These are phyloP conservation scores for Calyptomena viridis DNA, from an alignment of 2,113 vertebrate species.

Conservation along the genomic window DNA sequence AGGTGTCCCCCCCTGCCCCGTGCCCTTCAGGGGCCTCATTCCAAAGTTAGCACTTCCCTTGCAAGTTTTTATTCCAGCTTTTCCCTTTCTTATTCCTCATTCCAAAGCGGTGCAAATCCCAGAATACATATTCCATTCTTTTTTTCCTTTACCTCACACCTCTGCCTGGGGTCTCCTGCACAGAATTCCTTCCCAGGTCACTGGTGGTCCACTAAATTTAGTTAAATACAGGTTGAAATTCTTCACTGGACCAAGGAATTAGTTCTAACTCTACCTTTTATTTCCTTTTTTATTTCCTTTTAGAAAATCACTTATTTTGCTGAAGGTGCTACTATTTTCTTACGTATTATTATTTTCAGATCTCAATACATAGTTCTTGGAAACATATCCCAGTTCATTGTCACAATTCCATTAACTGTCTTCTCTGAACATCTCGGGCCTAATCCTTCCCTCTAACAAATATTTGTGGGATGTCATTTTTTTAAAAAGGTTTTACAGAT, in stretches of 20 bases:
- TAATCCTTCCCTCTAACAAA: neutral
- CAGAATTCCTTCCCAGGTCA: neutral
- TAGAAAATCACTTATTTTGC: neutral
- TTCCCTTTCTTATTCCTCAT: neutral
- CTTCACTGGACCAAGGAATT: neutral
- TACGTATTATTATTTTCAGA: neutral
- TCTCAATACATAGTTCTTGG: neutral
- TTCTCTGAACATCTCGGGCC: constrained; percentile 2
- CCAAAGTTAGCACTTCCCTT: neutral
- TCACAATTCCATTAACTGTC: neutral
- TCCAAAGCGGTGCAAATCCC: neutral
- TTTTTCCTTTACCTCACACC: neutral
- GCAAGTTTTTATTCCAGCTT: neutral
- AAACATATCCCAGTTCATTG: neutral
- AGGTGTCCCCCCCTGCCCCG: neutral
- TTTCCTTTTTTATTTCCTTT: neutral
- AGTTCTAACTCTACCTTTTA: neutral
- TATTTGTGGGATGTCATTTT: constrained; percentile 9
- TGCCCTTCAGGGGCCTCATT: neutral
- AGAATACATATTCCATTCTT: neutral
- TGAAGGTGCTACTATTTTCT: neutral
- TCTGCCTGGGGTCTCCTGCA: neutral
- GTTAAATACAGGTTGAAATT: neutral
- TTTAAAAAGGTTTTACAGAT: constrained; percentile 44
- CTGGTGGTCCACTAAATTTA: neutral